These are phyloP conservation scores for Lepidocyrtinus sp. DNA, from an alignment of 2,888 invertebrate genomes.

Conservation along the genomic window DNA sequence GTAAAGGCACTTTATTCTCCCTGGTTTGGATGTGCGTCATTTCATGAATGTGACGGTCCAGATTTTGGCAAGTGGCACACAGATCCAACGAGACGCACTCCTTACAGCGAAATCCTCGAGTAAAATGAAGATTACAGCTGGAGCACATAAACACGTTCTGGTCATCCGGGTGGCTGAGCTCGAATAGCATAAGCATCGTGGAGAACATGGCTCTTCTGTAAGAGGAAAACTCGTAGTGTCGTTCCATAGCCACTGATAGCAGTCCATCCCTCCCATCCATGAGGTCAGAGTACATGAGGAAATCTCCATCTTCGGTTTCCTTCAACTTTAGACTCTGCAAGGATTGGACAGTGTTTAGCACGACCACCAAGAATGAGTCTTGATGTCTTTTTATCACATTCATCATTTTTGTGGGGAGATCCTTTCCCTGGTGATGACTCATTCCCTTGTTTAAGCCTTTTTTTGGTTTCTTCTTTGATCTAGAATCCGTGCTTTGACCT, in stretches of 20 bases:
- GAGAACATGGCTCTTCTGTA: slow-evolving; percentile 95
- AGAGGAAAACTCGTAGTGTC: slow-evolving; percentile 98
- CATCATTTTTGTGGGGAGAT: slow-evolving; percentile 42
- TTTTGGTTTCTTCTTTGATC: slow-evolving; percentile 46
- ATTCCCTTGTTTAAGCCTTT: slow-evolving; percentile 33
- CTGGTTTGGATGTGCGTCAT: slow-evolving; percentile 76
- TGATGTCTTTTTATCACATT: slow-evolving; percentile 51
- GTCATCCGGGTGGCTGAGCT: slow-evolving; percentile 97
- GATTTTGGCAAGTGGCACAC: slow-evolving; percentile 94
- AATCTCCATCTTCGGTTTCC: slow-evolving; percentile 97
- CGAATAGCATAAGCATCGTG: slow-evolving; percentile 96
- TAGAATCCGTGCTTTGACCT: slow-evolving; percentile 9
- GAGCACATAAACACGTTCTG: slow-evolving; percentile 99
- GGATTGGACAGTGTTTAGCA: slow-evolving; percentile 34
- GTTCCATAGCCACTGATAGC: slow-evolving; percentile 96
- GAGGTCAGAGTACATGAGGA: slow-evolving; percentile 93
- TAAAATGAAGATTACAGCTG: slow-evolving; percentile 94
- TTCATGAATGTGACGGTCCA: slow-evolving; percentile 94
- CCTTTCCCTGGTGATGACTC: slow-evolving; percentile 35
- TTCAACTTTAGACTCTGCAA: slow-evolving; percentile 72
- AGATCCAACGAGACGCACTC: slow-evolving; percentile 99
- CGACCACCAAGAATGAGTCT: slow-evolving; percentile 43
- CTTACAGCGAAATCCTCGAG: slow-evolving; percentile 97
- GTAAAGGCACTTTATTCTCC: neutral
- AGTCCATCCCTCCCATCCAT: slow-evolving; percentile 99